Percentiles rank a stretch among this genome's conserved stretches.
These are phyloP conservation scores for Hapalemur alaotrensis DNA, from an alignment of 2,797 vertebrate species.

Conservation along the genomic window DNA sequence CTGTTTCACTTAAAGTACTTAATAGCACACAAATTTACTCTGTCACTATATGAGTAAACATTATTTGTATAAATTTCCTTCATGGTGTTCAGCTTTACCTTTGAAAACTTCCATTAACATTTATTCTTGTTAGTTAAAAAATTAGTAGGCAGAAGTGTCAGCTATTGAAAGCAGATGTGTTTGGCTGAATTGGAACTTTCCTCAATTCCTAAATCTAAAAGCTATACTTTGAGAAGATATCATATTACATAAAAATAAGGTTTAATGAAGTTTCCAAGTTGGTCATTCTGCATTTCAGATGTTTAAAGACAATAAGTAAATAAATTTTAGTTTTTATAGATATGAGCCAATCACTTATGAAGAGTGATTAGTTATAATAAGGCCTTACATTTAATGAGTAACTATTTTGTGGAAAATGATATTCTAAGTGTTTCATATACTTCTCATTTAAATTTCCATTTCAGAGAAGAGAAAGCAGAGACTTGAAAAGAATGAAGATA, in stretches of 20 bases:
- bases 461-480: slow-evolving; percentile 9
- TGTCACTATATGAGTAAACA: slow-evolving; percentile 7
- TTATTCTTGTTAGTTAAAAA: slow-evolving; percentile 48
- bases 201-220: slow-evolving; percentile 28
- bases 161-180: not conserved
- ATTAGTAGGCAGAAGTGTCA: slow-evolving; percentile 35
- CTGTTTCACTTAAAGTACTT: not conserved
- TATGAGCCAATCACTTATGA: not conserved
- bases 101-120: slow-evolving; percentile 30
- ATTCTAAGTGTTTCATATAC: not conserved
- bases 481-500: not conserved
- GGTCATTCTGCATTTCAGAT: not conserved
- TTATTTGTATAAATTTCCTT: slow-evolving; percentile 51
- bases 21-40: not conserved
- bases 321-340: not conserved
- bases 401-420: not conserved
- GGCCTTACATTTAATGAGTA: not conserved
- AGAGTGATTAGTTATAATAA: not conserved
- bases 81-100: slow-evolving; percentile 36
- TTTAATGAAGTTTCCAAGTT: not conserved
- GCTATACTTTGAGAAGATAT: not conserved
- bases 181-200: slow-evolving; percentile 19
- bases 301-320: not conserved
- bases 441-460: not conserved
- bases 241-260: not conserved